These are phyloP conservation scores for Leptopterna dolabrata DNA, from an alignment of 2,888 invertebrate species.

Conservation along the genomic window DNA sequence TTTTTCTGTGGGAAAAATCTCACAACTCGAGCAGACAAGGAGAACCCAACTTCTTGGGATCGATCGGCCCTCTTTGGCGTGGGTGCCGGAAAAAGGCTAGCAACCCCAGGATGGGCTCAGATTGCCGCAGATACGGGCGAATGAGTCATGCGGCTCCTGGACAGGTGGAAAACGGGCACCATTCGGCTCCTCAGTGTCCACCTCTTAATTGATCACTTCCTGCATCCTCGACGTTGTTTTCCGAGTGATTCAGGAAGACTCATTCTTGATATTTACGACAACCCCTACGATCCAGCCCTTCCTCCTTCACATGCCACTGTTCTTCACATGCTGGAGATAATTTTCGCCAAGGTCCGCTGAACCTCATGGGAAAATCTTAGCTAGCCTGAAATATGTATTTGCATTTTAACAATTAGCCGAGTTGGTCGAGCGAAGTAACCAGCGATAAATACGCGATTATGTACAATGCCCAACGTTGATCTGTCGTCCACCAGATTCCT, in stretches of 20 bases:
- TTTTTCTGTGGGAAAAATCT: conserved; percentile 38
- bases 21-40: background rate
- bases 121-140: background rate
- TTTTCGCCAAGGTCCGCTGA: background rate
- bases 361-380: background rate
- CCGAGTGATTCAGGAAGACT: background rate
- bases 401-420: background rate
- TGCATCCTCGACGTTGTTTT: background rate
- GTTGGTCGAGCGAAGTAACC: background rate
- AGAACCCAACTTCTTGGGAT: conserved; percentile 24
- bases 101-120: background rate
- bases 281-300: background rate
- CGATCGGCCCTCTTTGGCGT: conserved; percentile 29
- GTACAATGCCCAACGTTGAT: background rate
- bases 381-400: background rate
- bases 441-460: background rate
- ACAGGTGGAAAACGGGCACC: background rate
- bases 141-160: background rate
- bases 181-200: background rate
- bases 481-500: background rate
- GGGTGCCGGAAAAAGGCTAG: background rate
- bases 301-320: background rate
- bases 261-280: background rate
- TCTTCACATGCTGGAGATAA: background rate
- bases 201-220: background rate